These are phyloP conservation scores for Galerucella nymphaeae DNA, from an alignment of 2,888 invertebrate species.

Conservation along the genomic window DNA sequence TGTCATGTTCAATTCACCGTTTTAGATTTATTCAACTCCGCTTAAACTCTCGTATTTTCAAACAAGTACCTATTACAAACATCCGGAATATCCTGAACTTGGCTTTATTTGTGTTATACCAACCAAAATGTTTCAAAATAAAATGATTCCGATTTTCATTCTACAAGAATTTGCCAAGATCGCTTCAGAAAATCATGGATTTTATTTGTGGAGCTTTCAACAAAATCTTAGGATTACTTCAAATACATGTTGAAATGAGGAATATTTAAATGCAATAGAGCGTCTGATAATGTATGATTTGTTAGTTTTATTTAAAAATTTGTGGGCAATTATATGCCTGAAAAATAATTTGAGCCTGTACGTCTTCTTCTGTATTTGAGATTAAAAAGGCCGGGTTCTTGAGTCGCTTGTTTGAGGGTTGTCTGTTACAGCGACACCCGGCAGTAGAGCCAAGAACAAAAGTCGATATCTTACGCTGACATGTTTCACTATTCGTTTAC, in stretches of 20 bases:
- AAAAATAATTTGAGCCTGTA: too few relatives aligned
- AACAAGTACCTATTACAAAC: slow-evolving; percentile 3
- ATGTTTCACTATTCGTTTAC: slow-evolving; percentile 53
- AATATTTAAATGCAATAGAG: neutral
- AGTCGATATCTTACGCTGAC: slow-evolving; percentile 54
- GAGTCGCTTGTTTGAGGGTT: slow-evolving; percentile 18
- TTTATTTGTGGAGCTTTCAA: neutral
- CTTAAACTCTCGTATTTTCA: neutral
- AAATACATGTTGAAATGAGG: neutral
- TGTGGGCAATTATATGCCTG: too few relatives aligned
- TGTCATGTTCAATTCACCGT: neutral
- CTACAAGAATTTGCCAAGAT: neutral
- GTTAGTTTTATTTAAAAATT: too few relatives aligned
- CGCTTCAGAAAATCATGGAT: neutral
- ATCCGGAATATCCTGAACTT: slow-evolving; percentile 3
- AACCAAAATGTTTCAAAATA: neutral
- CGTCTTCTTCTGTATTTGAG: slow-evolving; percentile 5
- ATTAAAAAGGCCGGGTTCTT: slow-evolving; percentile 25
- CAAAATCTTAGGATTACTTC: neutral
- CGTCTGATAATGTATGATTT: neutral
- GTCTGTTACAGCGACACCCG: slow-evolving; percentile 28
- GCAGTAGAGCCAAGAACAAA: slow-evolving; percentile 49
- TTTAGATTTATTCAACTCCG: slow-evolving; percentile 2
- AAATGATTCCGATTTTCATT: neutral
- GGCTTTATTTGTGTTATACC: neutral